Conservation (phyloP, 1,140 invertebrate genomes). For the Rhopalosiphum padi region DNA sequence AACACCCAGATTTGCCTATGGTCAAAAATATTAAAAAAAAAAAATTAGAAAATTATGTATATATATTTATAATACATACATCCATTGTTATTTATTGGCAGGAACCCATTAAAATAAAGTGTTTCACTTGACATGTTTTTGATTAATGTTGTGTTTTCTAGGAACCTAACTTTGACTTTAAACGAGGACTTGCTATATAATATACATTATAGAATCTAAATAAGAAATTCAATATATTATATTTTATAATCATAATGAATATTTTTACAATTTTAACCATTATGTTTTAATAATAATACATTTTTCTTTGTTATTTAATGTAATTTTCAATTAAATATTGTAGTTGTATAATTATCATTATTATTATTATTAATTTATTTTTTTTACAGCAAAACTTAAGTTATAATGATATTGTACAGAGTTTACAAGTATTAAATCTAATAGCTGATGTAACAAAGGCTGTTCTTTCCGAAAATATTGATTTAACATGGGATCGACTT, state of each 20-base stretch:
- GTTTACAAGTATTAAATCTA: slow-evolving; percentile 69
- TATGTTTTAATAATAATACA: too few relatives aligned
- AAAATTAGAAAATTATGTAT: too few relatives aligned
- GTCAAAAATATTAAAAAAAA: too few relatives aligned
- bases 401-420: slow-evolving; percentile 71
- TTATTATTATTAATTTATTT: neutral
- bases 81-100: too few relatives aligned
- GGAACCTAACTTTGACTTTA: too few relatives aligned
- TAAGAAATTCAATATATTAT: neutral
- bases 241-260: neutral
- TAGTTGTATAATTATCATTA: neutral
- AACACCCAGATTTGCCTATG: too few relatives aligned
- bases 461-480: slow-evolving; percentile 70
- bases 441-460: slow-evolving; percentile 73
- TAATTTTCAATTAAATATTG: neutral
- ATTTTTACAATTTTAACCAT: neutral
- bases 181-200: too few relatives aligned
- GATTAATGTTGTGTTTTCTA: too few relatives aligned
- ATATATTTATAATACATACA: too few relatives aligned
- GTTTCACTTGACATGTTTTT: too few relatives aligned
- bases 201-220: neutral
- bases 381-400: slow-evolving; percentile 67
- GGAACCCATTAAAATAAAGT: too few relatives aligned
- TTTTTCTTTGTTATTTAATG: too few relatives aligned
- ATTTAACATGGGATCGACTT: slow-evolving; percentile 66